These are phyloP conservation scores for Chironomus striatipennis DNA, from an alignment of 1,140 invertebrate genomes.

Conservation along the genomic window DNA sequence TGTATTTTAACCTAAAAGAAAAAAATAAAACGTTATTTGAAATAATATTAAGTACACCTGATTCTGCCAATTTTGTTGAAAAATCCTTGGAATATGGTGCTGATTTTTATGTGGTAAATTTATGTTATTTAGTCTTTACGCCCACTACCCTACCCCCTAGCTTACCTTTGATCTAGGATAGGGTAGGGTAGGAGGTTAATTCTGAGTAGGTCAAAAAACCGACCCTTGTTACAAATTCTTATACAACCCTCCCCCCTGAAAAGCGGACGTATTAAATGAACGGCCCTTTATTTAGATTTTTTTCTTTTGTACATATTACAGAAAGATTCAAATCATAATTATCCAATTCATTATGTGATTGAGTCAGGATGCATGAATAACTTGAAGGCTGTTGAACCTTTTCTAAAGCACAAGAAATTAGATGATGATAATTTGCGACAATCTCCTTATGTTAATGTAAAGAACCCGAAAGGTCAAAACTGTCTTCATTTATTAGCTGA, in stretches of 20 bases:
- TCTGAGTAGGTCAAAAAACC: too few species aligned
- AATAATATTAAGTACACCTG: background rate
- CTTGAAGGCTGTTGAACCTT: background rate
- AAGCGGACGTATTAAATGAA: slow-evolving; percentile 43
- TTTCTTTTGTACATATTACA: slow-evolving; percentile 24
- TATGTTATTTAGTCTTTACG: background rate
- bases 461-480: background rate
- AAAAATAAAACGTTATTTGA: background rate
- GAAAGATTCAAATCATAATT: background rate
- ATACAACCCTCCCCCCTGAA: slow-evolving; percentile 43
- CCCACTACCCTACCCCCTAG: too few species aligned
- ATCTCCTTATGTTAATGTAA: background rate
- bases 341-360: background rate
- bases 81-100: background rate
- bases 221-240: too few species aligned
- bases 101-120: background rate
- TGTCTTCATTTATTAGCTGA: background rate
- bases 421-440: too few species aligned
- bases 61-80: background rate
- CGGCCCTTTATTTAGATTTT: slow-evolving; percentile 39
- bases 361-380: background rate
- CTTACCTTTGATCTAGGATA: too few species aligned
- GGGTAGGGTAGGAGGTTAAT: too few species aligned
- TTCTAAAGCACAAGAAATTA: background rate
- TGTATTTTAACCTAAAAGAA: background rate